These are phyloP conservation scores for Melanotaenia trifasciata DNA, from an alignment of 2,797 vertebrate genomes.

Conservation along the genomic window DNA sequence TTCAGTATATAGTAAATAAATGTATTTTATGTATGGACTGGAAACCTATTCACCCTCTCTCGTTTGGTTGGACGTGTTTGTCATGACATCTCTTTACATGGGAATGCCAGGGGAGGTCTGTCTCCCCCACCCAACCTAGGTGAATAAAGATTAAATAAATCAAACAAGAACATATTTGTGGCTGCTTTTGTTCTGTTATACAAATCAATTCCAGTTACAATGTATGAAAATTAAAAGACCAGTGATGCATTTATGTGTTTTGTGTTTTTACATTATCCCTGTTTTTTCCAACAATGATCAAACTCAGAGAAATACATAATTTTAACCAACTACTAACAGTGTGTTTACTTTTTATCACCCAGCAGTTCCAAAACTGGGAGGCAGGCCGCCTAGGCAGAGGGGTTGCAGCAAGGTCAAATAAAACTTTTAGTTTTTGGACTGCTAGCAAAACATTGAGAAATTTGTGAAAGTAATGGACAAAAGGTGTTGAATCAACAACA, in stretches of 20 bases:
- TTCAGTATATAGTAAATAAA: slow-evolving; percentile 84
- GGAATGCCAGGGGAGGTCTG: slow-evolving; percentile 83
- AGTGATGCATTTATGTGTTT: not conserved
- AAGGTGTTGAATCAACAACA: too few species aligned
- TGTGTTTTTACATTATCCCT: not conserved
- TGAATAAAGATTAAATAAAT: slow-evolving; percentile 84
- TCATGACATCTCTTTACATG: slow-evolving; percentile 87
- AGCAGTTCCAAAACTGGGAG: too few species aligned
- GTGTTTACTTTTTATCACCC: not conserved
- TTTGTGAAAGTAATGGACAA: too few species aligned
- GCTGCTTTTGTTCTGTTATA: slow-evolving; percentile 28
- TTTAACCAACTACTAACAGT: not conserved
- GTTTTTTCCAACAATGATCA: not conserved
- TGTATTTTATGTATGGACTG: slow-evolving; percentile 89
- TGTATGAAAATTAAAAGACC: not conserved
- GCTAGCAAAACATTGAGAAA: too few species aligned
- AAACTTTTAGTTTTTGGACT: too few species aligned
- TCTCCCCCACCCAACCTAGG: slow-evolving; percentile 76
- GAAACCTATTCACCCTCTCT: slow-evolving; percentile 82
- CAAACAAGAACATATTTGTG: slow-evolving; percentile 53
- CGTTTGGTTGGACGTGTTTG: slow-evolving; percentile 85
- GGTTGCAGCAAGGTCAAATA: too few species aligned
- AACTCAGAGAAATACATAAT: not conserved
- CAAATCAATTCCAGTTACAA: not conserved
- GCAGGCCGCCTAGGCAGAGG: too few species aligned